phyloP scores from a whole-genome alignment of 1,140 invertebrate species.

The Ips nitidus region DNA sequence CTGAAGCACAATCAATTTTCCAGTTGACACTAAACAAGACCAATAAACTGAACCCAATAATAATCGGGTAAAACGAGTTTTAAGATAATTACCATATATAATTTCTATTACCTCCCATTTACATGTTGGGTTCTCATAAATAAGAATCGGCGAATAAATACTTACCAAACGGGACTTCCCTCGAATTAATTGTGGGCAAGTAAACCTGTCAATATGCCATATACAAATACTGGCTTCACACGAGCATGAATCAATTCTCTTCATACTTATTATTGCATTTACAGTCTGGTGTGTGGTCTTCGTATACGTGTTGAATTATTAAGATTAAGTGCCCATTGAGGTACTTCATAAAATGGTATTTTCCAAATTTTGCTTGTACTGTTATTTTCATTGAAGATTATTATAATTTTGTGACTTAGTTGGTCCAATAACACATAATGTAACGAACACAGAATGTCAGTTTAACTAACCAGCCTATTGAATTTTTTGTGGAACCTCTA shows the following conservation, averaged over 20 bases:
- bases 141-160: conserved; percentile 28
- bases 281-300: too few relatives aligned
- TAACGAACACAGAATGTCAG: too few relatives aligned
- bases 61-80: conserved; percentile 14
- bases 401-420: too few relatives aligned
- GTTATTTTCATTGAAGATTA: too few relatives aligned
- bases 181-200: conserved; percentile 34
- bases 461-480: too few relatives aligned
- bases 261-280: too few relatives aligned
- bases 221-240: conserved; percentile 26
- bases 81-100: conserved; percentile 28
- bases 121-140: conserved; percentile 23
- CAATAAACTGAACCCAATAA: conserved; percentile 8
- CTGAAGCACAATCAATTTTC: background rate
- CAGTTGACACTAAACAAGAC: background rate
- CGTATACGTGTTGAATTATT: too few relatives aligned
- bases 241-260: conserved; percentile 12
- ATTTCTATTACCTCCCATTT: conserved; percentile 32
- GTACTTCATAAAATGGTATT: too few relatives aligned
- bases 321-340: too few relatives aligned
- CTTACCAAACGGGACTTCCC: conserved; percentile 20
- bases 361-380: too few relatives aligned
- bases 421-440: too few relatives aligned
- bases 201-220: conserved; percentile 32
- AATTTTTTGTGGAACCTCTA: conserved; percentile 2